Percentiles rank a stretch among this genome's conserved stretches.
Evolutionary conservation across 2,797 vertebrate species (phyloP).

Genomic region (Aulostomus chinensis): DNA sequence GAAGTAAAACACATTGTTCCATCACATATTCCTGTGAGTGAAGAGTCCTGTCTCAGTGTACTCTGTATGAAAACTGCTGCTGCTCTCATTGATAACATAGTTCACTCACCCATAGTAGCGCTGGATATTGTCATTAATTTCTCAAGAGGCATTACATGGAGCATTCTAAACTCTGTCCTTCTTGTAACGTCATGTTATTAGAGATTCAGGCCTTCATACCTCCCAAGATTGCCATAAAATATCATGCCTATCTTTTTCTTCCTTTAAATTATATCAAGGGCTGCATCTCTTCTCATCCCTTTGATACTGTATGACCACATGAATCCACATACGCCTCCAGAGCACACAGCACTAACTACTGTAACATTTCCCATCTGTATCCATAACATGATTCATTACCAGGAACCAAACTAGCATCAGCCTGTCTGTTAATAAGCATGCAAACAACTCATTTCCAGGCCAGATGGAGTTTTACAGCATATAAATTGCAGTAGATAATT

Average conservation of each 20-base stretch:
- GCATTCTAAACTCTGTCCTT: no score
- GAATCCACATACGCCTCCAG: slow-evolving; percentile 1
- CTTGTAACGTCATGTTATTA: background rate
- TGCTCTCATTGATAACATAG: no score
- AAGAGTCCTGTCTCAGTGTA: no score
- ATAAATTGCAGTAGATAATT: slow-evolving; percentile 54
- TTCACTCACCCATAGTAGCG: no score
- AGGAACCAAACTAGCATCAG: slow-evolving; percentile 22
- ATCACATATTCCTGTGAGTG: no score
- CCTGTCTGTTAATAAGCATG: slow-evolving; percentile 52
- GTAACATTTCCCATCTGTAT: slow-evolving; percentile 42
- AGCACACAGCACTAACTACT: slow-evolving; percentile 10
- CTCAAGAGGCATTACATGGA: background rate
- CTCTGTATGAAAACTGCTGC: no score
- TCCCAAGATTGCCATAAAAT: background rate
- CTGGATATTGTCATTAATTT: no score
- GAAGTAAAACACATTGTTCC: no score
- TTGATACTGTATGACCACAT: slow-evolving; percentile 6
- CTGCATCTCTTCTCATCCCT: background rate
- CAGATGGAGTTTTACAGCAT: slow-evolving; percentile 42
- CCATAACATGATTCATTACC: slow-evolving; percentile 47
- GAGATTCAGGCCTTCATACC: background rate
- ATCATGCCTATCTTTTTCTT: background rate
- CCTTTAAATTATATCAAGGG: background rate
- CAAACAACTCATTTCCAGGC: slow-evolving; percentile 46